These are phyloP conservation scores for Melinaea menophilus DNA, from an alignment of 2,888 invertebrate genomes.

Conservation along the genomic window DNA sequence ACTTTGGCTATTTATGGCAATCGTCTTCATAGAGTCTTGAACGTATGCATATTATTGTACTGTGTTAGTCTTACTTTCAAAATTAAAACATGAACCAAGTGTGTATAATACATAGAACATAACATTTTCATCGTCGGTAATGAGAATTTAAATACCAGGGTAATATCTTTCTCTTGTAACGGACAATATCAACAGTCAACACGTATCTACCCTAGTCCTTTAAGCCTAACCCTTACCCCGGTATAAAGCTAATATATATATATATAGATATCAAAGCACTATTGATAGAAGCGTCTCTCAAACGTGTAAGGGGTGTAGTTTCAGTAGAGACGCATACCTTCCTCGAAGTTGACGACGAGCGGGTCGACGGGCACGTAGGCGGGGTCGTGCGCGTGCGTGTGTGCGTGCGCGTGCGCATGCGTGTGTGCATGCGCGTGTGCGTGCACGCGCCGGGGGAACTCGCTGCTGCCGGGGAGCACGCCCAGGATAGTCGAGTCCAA, in stretches of 20 bases:
- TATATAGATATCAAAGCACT: background rate
- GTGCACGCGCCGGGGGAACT: conserved; percentile 54
- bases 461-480: conserved; percentile 58
- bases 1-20: background rate
- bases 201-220: too few relatives aligned
- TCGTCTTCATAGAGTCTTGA: background rate
- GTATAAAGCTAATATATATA: background rate
- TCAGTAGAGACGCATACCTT: conserved; percentile 89
- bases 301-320: conserved; percentile 44
- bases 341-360: conserved; percentile 87
- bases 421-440: conserved; percentile 45
- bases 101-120: background rate
- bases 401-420: conserved; percentile 41
- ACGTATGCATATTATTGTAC: conserved; percentile 3
- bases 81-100: background rate
- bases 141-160: too few relatives aligned
- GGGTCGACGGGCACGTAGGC: conserved; percentile 79
- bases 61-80: background rate
- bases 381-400: conserved; percentile 40
- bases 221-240: too few relatives aligned
- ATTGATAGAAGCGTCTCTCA: conserved; percentile 22
- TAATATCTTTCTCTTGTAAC: too few relatives aligned
- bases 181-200: too few relatives aligned
- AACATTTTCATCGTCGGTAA: too few relatives aligned
- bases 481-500: conserved; percentile 68